phyloP scores from a whole-genome alignment of 2,797 vertebrate species.

The Alca torda region DNA sequence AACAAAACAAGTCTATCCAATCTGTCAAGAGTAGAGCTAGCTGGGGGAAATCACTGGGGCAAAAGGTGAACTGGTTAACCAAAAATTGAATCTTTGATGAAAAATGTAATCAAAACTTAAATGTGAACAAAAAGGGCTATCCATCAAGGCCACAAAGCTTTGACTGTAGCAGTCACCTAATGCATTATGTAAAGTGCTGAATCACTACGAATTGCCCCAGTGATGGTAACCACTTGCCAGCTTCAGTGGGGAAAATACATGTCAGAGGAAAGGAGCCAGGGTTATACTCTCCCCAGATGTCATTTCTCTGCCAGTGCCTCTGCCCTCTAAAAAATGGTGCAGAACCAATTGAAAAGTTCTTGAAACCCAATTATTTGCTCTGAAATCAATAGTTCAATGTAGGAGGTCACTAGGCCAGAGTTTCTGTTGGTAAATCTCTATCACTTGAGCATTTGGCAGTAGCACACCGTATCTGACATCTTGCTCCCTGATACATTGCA shows the following conservation, averaged over 20 bases:
- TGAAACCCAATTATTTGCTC: conserved; percentile 15
- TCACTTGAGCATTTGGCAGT: background rate
- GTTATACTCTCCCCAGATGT: background rate
- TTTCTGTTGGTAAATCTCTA: conserved; percentile 2
- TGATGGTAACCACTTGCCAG: background rate
- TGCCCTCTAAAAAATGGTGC: background rate
- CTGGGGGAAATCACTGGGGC: background rate
- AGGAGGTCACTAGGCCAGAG: background rate
- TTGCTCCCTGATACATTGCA: background rate
- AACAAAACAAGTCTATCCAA: background rate
- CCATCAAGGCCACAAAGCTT: background rate
- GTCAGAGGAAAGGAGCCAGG: background rate
- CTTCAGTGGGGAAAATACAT: background rate
- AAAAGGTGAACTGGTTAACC: conserved; percentile 9
- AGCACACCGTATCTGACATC: background rate
- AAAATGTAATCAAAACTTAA: conserved; percentile 47
- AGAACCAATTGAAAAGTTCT: conserved; percentile 5
- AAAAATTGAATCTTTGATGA: conserved; percentile 45
- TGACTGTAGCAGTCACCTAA: background rate
- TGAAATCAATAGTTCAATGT: conserved; percentile 28
- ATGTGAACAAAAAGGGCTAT: conserved; percentile 7
- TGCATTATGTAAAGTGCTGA: conserved; percentile 11
- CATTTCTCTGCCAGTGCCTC: background rate
- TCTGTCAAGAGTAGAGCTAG: background rate
- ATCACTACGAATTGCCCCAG: background rate